Conservation (phyloP, 2,797 vertebrate species). For the Brachymystax lenok region DNA sequence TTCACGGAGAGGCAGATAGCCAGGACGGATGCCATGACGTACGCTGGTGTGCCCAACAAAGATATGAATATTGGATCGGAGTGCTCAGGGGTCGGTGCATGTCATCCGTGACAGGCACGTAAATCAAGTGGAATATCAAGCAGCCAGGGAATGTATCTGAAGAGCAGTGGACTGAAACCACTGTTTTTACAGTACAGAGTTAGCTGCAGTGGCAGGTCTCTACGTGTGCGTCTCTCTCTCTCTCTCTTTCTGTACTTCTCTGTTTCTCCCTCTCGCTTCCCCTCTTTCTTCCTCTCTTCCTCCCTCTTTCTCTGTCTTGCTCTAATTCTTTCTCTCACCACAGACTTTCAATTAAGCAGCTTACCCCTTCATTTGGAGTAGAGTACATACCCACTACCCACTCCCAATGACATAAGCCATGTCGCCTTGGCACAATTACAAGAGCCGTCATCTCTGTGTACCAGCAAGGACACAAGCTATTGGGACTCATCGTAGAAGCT, state of each 20-base stretch:
- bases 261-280: too few relatives aligned
- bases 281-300: too few relatives aligned
- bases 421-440: not conserved
- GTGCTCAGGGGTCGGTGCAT: conserved; percentile 45
- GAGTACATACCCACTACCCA: not conserved
- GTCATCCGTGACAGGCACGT: conserved; percentile 49
- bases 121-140: conserved; percentile 49
- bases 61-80: conserved; percentile 63
- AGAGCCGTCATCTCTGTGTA: not conserved
- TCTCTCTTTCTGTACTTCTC: too few relatives aligned
- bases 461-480: not conserved
- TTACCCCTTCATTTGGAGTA: not conserved
- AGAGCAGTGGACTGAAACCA: conserved; percentile 35
- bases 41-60: conserved; percentile 16
- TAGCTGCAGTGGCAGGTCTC: not conserved
- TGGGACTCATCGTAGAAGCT: not conserved
- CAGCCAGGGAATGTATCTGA: conserved; percentile 28
- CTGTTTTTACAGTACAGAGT: conserved; percentile 35
- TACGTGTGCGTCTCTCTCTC: too few relatives aligned
- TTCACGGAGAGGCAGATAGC: conserved; percentile 30
- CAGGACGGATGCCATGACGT: conserved; percentile 5
- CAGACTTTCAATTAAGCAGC: not conserved
- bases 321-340: too few relatives aligned
- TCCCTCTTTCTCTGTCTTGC: too few relatives aligned
- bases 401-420: not conserved